These are phyloP conservation scores for Phalacrocorax carbo DNA, from an alignment of 2,113 vertebrate species.

Conservation along the genomic window DNA sequence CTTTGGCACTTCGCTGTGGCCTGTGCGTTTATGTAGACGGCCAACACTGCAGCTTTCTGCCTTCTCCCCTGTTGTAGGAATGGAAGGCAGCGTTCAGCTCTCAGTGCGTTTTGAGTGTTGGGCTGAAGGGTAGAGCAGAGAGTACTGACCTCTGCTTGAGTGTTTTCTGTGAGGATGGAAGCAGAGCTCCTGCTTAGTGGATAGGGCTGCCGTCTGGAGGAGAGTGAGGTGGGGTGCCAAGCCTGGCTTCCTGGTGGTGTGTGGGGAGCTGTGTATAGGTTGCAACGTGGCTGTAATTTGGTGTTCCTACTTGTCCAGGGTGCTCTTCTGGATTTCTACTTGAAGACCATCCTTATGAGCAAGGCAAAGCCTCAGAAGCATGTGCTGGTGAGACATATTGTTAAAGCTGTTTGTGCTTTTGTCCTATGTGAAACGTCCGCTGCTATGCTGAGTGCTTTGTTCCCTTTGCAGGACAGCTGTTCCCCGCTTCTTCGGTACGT, in stretches of 20 bases:
- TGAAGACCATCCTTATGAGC: slow-evolving; percentile 94
- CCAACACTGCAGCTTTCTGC: not conserved
- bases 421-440: rapidly evolving
- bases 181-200: not conserved
- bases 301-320: slow-evolving; percentile 69
- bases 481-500: slow-evolving; percentile 85
- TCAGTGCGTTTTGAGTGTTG: not conserved
- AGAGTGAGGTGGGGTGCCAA: not conserved
- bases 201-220: not conserved
- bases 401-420: not conserved
- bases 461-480: slow-evolving; percentile 82
- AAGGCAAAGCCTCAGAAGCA: slow-evolving; percentile 90
- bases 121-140: not conserved
- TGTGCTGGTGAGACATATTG: slow-evolving; percentile 79
- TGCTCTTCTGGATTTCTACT: slow-evolving; percentile 88
- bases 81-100: not conserved
- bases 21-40: not conserved
- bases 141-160: not conserved
- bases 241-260: not conserved
- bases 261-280: not conserved
- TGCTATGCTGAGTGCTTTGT: not conserved
- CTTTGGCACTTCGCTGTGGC: not conserved
- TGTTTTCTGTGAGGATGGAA: not conserved
- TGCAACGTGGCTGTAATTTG: not conserved
- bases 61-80: not conserved